A percentile compares a stretch with the other conserved stretches of the same genome.
phyloP scores from a whole-genome alignment of 2,797 vertebrate genomes.

The Eupleurogrammus muticus region DNA sequence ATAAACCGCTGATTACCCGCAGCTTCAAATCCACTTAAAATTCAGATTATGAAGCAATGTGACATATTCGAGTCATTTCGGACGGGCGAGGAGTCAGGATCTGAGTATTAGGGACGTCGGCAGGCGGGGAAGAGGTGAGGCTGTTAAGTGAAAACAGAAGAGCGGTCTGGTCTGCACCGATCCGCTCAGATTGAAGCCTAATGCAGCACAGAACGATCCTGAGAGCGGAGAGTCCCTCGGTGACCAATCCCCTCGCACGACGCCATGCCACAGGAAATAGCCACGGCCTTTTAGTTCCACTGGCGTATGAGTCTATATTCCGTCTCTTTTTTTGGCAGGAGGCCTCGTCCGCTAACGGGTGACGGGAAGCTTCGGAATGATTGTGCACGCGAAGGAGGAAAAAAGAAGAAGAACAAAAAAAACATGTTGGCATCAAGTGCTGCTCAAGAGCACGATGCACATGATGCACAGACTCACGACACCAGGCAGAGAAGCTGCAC shows the following conservation, averaged over 20 bases:
- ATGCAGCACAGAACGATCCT: constrained; percentile 50
- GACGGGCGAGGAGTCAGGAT: constrained; percentile 1
- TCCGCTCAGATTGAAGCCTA: constrained; percentile 42
- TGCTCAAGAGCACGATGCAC: constrained; percentile 43
- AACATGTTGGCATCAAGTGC: constrained; percentile 50
- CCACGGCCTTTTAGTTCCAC: constrained; percentile 49
- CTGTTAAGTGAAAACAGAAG: constrained; percentile 60
- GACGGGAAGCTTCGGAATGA: constrained; percentile 60
- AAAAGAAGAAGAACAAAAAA: too few relatives aligned
- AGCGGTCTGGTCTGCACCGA: constrained; percentile 32
- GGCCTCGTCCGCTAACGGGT: constrained; percentile 49
- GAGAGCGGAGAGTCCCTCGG: constrained; percentile 22
- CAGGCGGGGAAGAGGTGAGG: constrained; percentile 34
- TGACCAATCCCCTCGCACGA: constrained; percentile 51
- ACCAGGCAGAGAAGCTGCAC: constrained; percentile 73
- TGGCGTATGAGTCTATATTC: constrained; percentile 60
- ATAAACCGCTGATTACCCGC: constrained; percentile 64
- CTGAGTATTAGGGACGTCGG: constrained; percentile 19
- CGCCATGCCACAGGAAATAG: constrained; percentile 69
- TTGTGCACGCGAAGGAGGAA: constrained; percentile 39
- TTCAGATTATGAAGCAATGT: constrained; percentile 37
- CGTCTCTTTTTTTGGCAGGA: constrained; percentile 39
- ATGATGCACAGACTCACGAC: constrained; percentile 61
- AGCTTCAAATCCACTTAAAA: constrained; percentile 56
- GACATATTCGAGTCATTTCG: constrained; percentile 37